Conservation (phyloP, 2,113 vertebrate genomes). For the Myrmophylax atrothorax region DNA sequence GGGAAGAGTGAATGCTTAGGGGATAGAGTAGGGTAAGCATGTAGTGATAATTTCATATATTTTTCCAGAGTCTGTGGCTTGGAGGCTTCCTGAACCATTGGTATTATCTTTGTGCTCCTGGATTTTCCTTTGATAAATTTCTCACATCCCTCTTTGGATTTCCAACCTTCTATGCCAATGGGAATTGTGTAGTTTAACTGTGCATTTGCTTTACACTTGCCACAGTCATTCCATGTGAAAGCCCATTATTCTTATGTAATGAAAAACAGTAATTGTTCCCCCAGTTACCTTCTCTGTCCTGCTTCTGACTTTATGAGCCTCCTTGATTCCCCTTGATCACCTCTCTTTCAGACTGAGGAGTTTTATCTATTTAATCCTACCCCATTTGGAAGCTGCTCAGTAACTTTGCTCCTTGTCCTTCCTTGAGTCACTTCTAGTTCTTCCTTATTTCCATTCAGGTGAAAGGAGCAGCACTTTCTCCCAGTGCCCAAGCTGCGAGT, state of each 20-base stretch:
- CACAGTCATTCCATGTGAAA: neutral
- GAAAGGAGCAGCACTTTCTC: neutral
- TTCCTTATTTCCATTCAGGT: neutral
- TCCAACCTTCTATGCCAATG: neutral
- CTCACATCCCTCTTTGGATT: neutral
- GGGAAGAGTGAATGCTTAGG: neutral
- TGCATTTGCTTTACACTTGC: neutral
- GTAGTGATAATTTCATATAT: neutral
- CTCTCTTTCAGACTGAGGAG: neutral
- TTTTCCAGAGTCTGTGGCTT: neutral
- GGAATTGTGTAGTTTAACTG: neutral
- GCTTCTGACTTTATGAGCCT: neutral
- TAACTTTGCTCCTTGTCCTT: neutral
- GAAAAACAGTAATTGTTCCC: slow-evolving; percentile 3
- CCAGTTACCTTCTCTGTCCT: neutral
- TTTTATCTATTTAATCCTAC: neutral
- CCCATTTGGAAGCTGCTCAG: neutral
- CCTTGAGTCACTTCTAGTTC: neutral
- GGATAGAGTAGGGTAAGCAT: neutral
- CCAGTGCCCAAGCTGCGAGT: neutral
- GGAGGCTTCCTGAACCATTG: neutral
- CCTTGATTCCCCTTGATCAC: neutral
- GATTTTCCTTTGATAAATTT: neutral
- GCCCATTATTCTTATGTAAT: neutral
- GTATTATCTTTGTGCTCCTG: neutral